Percentiles rank a stretch among this genome's conserved stretches.
Conservation (phyloP, 2,113 vertebrate genomes). For the Pampusana beccarii region DNA sequence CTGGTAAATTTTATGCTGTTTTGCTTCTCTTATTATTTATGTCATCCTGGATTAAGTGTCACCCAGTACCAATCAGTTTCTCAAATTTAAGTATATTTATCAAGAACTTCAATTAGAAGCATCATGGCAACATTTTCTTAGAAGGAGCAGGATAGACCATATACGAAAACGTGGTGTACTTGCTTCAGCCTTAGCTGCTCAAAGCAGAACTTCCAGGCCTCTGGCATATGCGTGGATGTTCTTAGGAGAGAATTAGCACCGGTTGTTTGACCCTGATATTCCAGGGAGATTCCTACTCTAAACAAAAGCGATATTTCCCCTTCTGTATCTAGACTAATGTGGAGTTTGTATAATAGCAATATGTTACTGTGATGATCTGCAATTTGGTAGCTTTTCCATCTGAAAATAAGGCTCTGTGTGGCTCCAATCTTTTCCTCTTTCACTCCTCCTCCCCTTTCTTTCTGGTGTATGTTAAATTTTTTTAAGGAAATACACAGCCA, state of each 20-base stretch:
- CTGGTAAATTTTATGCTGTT: neutral
- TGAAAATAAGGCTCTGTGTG: neutral
- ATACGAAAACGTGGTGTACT: fast-evolving
- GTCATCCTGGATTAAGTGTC: neutral
- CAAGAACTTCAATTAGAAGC: neutral
- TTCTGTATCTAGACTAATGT: neutral
- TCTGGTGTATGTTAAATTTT: neutral
- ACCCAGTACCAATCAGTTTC: neutral
- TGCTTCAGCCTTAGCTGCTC: neutral
- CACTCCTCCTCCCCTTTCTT: neutral
- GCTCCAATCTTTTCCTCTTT: neutral
- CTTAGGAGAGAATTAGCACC: neutral
- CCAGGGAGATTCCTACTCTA: neutral
- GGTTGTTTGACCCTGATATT: neutral
- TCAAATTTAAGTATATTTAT: neutral
- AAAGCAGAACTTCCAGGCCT: neutral
- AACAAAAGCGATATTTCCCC: neutral
- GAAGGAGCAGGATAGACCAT: neutral
- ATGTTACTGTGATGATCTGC: neutral
- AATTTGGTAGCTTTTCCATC: neutral
- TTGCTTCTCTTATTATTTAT: neutral
- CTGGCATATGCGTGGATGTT: neutral
- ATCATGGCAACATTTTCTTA: neutral
- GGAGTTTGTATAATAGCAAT: neutral
- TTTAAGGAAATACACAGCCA: neutral